A percentile compares a stretch with the other conserved stretches of the same genome.
Evolutionary conservation across 30 jellyfish, hydroid and myxozoan genomes (phyloP).

Genomic region (Mastigias papua): DNA sequence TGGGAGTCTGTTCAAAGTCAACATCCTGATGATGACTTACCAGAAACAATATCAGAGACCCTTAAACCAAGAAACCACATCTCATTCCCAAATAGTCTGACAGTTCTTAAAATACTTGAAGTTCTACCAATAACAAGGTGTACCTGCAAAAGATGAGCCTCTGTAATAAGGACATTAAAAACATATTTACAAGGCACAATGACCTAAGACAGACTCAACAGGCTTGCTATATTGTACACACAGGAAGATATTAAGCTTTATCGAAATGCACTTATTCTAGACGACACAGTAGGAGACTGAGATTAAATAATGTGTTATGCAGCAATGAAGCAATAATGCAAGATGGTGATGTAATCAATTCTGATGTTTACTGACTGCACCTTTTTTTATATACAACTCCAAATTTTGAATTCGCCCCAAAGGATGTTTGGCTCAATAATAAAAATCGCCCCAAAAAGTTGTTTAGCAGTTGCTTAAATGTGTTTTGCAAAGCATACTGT

Average conservation of each 20-base stretch:
- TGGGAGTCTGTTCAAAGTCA: conserved; percentile 28
- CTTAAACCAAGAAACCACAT: not conserved
- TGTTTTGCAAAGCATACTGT: no score
- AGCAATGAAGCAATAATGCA: no score
- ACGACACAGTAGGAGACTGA: no score
- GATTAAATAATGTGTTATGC: no score
- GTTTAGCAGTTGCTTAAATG: no score
- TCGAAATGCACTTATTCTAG: no score
- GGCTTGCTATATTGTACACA: conserved; percentile 12
- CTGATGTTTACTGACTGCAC: no score
- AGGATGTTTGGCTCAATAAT: no score
- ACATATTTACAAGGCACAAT: conserved; percentile 30
- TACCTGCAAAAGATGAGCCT: conserved; percentile 39
- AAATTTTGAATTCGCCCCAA: no score
- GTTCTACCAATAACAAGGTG: conserved; percentile 25
- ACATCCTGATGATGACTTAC: conserved; percentile 13
- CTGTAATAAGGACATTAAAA: not conserved
- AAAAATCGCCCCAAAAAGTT: no score
- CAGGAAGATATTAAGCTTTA: conserved; percentile 34
- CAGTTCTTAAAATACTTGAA: conserved; percentile 20
- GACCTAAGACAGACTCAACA: conserved; percentile 36
- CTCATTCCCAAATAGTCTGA: not conserved
- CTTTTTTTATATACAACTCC: no score
- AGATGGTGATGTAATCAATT: no score
- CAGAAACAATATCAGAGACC: not conserved